Base-by-base conservation (phyloP, 2,888 invertebrate species). In the Stenurella melanura region DNA sequence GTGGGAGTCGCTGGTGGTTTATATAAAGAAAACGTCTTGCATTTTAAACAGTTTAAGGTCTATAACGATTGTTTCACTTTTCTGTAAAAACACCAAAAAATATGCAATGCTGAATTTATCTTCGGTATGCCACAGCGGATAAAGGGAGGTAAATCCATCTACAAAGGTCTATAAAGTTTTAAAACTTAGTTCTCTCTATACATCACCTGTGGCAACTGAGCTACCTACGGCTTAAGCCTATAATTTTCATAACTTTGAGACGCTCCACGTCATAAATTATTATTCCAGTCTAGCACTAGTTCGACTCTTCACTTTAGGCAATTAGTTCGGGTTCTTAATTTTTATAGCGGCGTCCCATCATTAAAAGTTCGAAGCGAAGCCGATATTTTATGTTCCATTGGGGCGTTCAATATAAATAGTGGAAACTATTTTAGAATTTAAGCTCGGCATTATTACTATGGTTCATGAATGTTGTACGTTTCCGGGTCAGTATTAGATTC, bases 171-270 rank as follows among this genome's bases (percentile, higher is more conserved):
- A 34, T 7, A n/a, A n/a, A 34, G 30, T 34, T 34, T 34, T 34
- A 34, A 34, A 50, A n/a, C 6, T n/a, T 50, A 50, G 50, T 50
- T n/a, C 50, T 50, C 50, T 50, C 50, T 50, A 50, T 50, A 50
- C 50, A 50, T n/a, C 15, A 12, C 15, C 11, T 12, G 15, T 42
- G n/a, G 50, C 0, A 50, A n/a, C n/a, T 17, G 50, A 15, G 50
- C 50, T 50, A n/a, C 50, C 50, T 50, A 50, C 15, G 50, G 50
- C 50, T 6, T n/a, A 60, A 26, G 9, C 30, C 60, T 61, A 26
- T 26, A 61, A 61, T 61, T 61, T 61, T 61, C 60, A 61, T 61
- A 61, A 61, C 60, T 61, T 61, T 61, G 21, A 30, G 60, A n/a
- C 4, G 26, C 26, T 30, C 30, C 26, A 61, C 50, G n/a, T 50